A percentile compares a stretch with the other conserved stretches of the same genome.
These are phyloP conservation scores for Baryphthengus martii DNA, from an alignment of 2,113 vertebrate genomes.

Conservation along the genomic window DNA sequence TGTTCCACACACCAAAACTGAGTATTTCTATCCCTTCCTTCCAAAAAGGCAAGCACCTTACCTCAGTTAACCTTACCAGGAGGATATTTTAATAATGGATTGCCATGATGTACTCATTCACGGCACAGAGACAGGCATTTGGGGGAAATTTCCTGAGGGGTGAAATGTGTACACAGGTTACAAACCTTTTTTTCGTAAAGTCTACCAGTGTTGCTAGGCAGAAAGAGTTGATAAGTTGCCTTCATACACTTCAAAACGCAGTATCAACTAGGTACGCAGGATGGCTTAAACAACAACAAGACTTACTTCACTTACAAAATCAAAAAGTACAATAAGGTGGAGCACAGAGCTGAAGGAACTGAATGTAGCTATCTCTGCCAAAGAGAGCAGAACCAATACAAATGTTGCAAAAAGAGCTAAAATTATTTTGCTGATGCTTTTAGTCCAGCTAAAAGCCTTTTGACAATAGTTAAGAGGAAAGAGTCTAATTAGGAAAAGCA, in stretches of 20 bases:
- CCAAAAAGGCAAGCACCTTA: background rate
- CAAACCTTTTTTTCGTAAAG: background rate
- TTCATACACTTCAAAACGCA: background rate
- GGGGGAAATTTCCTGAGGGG: background rate
- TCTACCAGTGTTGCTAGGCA: fast-evolving
- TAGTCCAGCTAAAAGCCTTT: background rate
- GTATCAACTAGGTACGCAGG: background rate
- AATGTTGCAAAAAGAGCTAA: background rate
- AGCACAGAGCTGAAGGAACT: background rate
- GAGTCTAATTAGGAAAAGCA: background rate
- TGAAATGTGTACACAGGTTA: fast-evolving
- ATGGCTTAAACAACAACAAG: background rate
- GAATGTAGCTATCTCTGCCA: background rate
- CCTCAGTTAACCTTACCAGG: background rate
- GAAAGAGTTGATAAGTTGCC: background rate
- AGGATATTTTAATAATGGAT: background rate
- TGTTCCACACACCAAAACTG: background rate
- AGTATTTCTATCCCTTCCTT: background rate
- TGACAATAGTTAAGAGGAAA: background rate
- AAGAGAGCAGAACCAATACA: background rate
- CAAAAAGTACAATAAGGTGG: background rate
- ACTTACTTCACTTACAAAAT: background rate
- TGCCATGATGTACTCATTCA: background rate
- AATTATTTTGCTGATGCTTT: background rate
- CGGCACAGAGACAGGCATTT: fast-evolving